phyloP scores from a whole-genome alignment of 2,888 invertebrate genomes.

The Parnassius apollo region DNA sequence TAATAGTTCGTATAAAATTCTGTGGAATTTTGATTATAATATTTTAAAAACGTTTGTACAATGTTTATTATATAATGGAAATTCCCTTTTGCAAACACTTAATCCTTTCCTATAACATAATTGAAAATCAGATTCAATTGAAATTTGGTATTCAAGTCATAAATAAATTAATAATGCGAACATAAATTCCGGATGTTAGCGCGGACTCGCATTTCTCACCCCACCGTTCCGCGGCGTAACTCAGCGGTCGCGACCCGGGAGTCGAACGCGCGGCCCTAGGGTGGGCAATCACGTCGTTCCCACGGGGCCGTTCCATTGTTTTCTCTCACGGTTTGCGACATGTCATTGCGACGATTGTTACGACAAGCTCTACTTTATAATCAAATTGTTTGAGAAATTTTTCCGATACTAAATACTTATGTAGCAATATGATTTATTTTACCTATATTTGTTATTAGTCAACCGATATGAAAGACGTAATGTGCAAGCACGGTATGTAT shows the following conservation, averaged over 20 bases:
- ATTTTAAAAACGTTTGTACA: too few relatives aligned
- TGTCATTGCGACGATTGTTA: conserved; percentile 69
- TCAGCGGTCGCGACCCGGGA: conserved; percentile 45
- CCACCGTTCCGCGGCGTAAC: conserved; percentile 65
- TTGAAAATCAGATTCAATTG: conserved; percentile 15
- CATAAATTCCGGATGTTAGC: conserved; percentile 63
- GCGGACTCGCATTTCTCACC: conserved; percentile 64
- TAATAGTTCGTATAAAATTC: too few relatives aligned
- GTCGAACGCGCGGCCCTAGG: conserved; percentile 59
- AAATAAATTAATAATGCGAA: conserved; percentile 47
- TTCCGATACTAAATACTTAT: not conserved
- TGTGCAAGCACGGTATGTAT: too few relatives aligned
- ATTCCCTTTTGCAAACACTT: conserved; percentile 6
- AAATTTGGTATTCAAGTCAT: conserved; percentile 22
- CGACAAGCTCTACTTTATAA: conserved; percentile 56
- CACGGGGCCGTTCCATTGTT: conserved; percentile 65
- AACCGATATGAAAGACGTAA: not conserved
- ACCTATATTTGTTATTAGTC: not conserved
- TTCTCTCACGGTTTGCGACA: conserved; percentile 74
- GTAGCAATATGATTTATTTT: not conserved
- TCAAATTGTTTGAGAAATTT: conserved; percentile 42
- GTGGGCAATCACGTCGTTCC: conserved; percentile 71
- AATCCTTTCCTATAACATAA: not conserved
- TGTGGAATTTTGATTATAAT: too few relatives aligned
- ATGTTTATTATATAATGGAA: conserved; percentile 1